A percentile compares a stretch with the other conserved stretches of the same genome.
Evolutionary conservation across 1,140 invertebrate species (phyloP).

Genomic region (Orussus abietinus): DNA sequence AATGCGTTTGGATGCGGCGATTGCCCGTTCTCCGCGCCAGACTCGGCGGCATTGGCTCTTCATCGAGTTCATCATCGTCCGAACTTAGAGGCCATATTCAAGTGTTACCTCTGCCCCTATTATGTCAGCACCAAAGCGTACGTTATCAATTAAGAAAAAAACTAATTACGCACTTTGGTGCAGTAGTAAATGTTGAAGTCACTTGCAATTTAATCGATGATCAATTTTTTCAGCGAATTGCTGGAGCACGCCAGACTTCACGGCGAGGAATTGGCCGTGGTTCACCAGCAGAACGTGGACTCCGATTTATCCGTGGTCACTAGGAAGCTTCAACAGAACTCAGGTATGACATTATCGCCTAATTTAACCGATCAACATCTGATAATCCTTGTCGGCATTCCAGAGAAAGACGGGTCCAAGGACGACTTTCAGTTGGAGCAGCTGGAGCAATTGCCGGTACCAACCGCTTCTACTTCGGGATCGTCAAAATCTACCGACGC

Average conservation of each 20-base stretch:
- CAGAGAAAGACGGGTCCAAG: slow-evolving; percentile 17
- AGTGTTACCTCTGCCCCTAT: slow-evolving; percentile 78
- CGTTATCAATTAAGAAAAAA: slow-evolving; percentile 27
- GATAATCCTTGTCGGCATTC: too few species aligned
- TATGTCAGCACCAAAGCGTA: slow-evolving; percentile 64
- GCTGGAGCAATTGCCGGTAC: slow-evolving; percentile 21
- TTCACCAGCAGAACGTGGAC: slow-evolving; percentile 38
- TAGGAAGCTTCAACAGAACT: too few species aligned
- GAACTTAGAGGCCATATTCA: slow-evolving; percentile 66
- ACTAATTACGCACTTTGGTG: background rate
- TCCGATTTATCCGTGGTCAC: slow-evolving; percentile 19
- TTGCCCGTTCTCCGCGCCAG: slow-evolving; percentile 70
- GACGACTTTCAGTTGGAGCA: slow-evolving; percentile 14
- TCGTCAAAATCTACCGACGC: slow-evolving; percentile 12
- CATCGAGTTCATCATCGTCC: slow-evolving; percentile 73
- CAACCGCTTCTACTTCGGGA: slow-evolving; percentile 19
- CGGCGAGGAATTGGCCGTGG: slow-evolving; percentile 43
- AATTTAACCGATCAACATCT: too few species aligned
- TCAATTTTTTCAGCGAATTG: slow-evolving; percentile 34
- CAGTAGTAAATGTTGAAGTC: too few species aligned
- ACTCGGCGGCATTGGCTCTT: slow-evolving; percentile 61
- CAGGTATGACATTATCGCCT: too few species aligned
- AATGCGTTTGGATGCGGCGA: slow-evolving; percentile 57
- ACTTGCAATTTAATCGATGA: too few species aligned
- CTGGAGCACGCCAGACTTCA: slow-evolving; percentile 45